Evolutionary conservation across 2,797 vertebrate species (phyloP).

Genomic region (Ceyx erithaca): DNA sequence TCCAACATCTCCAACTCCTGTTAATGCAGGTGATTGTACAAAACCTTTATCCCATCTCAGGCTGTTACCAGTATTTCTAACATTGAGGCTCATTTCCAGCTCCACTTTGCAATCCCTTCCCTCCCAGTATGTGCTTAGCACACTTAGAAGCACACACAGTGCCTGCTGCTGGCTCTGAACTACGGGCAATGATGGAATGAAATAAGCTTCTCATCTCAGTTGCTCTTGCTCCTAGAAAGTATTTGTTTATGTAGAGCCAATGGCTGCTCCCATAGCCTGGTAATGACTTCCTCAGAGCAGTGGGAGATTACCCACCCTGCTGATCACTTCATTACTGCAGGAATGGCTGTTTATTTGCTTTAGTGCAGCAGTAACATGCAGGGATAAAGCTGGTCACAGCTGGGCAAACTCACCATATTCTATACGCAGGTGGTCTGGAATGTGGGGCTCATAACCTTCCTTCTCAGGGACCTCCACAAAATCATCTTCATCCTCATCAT

Average conservation of each 20-base stretch:
- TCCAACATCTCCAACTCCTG: neutral
- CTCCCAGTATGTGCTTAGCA: neutral
- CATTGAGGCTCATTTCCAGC: neutral
- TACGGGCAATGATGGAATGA: constrained; percentile 36
- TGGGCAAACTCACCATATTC: constrained; percentile 90
- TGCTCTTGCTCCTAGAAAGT: constrained; percentile 52
- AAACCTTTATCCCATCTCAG: neutral
- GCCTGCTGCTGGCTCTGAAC: constrained; percentile 17
- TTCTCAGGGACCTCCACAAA: constrained; percentile 96
- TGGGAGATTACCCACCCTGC: constrained; percentile 73
- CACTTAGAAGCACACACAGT: neutral
- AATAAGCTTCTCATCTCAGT: constrained; percentile 32
- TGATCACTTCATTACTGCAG: constrained; percentile 78
- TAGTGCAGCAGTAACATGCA: constrained; percentile 66
- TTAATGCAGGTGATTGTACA: neutral
- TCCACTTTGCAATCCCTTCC: neutral
- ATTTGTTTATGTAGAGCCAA: constrained; percentile 74
- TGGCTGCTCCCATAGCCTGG: constrained; percentile 38
- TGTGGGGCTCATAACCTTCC: constrained; percentile 91
- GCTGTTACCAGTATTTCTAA: neutral
- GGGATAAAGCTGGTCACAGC: constrained; percentile 71
- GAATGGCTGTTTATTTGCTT: constrained; percentile 80
- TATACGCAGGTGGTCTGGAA: constrained; percentile 88
- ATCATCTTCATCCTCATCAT: constrained; percentile 80
- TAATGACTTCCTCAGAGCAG: constrained; percentile 75